Base-by-base conservation (phyloP, 2,888 invertebrate genomes). In the Xanthorhoe spadicearia region DNA sequence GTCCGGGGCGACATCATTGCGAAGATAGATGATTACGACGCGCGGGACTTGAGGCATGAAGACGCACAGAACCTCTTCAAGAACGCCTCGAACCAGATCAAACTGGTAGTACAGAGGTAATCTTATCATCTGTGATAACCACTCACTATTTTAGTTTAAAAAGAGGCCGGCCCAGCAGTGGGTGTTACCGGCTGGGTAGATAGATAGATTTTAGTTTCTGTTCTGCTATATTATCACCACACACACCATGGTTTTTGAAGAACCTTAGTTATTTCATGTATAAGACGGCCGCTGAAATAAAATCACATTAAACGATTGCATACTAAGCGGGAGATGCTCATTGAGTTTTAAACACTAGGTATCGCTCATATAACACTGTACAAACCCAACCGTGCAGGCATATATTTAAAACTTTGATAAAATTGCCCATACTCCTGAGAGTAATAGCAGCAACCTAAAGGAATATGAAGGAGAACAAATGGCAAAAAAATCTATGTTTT, bases 31-130 rank as follows among this genome's bases (percentile, higher is more conserved):
- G 97, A 97, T 84, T 97, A 97, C 90, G 98, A 98, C 91, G 96
- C 97, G 54, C 94, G 97, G 69, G 96, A 97, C 84, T 94, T 98
- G 81, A 95, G 97, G 79, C 98, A 98, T 84, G 96, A 97, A 85
- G 97, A 98, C 91, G 98, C 98, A 62, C 97, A 98, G 90, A 96
- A 96, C 84, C 94, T 98, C 72, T 97, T 98, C 88, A 96, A 95
- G 87, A 96, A 96, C 84, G 96, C 97, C 71, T 96, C 95, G 68
- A 96, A 95, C 83, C 95, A 96, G 80, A 96, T 98, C 82, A 95
- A 95, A 85, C 93, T 98, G 74, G 97, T 96, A 74, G 95, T 98
- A 68, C 97, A 97, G 90, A 96, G 97, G 97, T 96, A 90, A 38
- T 6, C 1, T 17, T 38, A n/a, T 18, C 10, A 50, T 38, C 43